Evolutionary conservation across 2,797 vertebrate species (phyloP), one percentile per base, ranked within the genome.

Genomic region (Danio aesculapii): DNA sequence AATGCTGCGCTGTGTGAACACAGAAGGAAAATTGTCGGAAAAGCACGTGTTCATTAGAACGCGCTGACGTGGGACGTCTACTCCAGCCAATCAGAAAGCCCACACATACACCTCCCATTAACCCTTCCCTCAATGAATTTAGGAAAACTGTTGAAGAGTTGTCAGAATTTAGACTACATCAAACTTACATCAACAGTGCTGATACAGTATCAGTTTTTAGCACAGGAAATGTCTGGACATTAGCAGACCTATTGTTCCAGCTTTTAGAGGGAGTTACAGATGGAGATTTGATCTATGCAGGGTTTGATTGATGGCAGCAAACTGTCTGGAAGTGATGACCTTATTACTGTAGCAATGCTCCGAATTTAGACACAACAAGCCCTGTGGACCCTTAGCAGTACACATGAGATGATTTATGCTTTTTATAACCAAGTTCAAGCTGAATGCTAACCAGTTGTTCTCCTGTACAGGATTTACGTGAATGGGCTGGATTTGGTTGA

Each of bases 301-400:
- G 5, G 52, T 70, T 52, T 19, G 50, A 75, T 69, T 75, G 39
- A 62, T 83, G 43, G 66, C 14, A 78, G 55, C 78, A 62, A 77
- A 69, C 77, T 30, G 6, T 10, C 83, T 74, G 86, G 82, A 88
- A 87, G 70, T 47, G 47, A 73, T 79, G 81, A 81, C 81, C 67
- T 78, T 87, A 86, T 86, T 77, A 55, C 7, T 79, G 49, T 83
- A 87, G 86, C 81, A n/a, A 9, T 73, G 63, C 73, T 83, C 74
- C 83, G 85, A 63, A 84, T 57, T n/a, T 19, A 58, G 19, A 57
- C 41, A 55, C 43, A 21, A 7, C 53, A 50, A 8, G 12, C 12
- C 55, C 8, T 14, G n/a, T 55, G 52, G 30, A 43, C 8, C 11
- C 47, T 71, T 11, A 8, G 52, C 16, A 8, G 43, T 47, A 62